These are phyloP conservation scores for Synergus japonicus DNA, from an alignment of 2,888 invertebrate genomes.

Conservation along the genomic window DNA sequence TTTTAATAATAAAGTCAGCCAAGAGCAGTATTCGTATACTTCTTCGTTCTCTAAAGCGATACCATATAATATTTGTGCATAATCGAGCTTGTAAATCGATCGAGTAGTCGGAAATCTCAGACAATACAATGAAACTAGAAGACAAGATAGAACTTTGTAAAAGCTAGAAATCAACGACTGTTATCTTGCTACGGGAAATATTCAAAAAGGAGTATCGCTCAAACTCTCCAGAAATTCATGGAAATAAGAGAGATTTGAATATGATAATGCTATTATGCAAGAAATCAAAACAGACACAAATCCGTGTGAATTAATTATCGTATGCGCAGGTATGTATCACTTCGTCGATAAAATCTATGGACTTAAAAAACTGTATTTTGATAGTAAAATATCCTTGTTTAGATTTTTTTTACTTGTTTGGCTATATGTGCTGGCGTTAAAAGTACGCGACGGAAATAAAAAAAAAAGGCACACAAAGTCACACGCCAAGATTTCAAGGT, in stretches of 20 bases:
- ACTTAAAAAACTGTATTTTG: conserved; percentile 64
- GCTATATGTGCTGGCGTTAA: conserved; percentile 43
- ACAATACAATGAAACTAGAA: conserved; percentile 24
- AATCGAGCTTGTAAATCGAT: conserved; percentile 30
- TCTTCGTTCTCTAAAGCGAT: conserved; percentile 9
- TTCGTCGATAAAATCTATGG: conserved; percentile 63
- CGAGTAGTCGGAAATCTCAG: conserved; percentile 25
- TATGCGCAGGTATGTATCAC: conserved; percentile 46
- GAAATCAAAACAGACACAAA: conserved; percentile 18
- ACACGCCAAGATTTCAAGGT: background rate
- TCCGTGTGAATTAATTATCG: conserved; percentile 19
- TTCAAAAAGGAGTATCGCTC: conserved; percentile 19
- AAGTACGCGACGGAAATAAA: conserved; percentile 13
- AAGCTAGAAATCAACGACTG: conserved; percentile 38
- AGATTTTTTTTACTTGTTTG: conserved; percentile 45
- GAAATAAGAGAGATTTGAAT: conserved; percentile 4
- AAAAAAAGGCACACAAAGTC: conserved; percentile 38
- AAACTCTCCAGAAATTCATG: conserved; percentile 4
- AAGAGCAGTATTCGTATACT: conserved; percentile 29
- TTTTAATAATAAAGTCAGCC: background rate
- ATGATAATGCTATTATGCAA: conserved; percentile 12
- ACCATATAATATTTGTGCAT: conserved; percentile 26
- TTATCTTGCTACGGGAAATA: conserved; percentile 38
- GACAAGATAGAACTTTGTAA: conserved; percentile 39
- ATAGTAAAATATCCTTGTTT: conserved; percentile 64